Evolutionary conservation across 2,888 invertebrate genomes (phyloP), one percentile per base, ranked within the genome.

Genomic region (Hemithea aestivaria): DNA sequence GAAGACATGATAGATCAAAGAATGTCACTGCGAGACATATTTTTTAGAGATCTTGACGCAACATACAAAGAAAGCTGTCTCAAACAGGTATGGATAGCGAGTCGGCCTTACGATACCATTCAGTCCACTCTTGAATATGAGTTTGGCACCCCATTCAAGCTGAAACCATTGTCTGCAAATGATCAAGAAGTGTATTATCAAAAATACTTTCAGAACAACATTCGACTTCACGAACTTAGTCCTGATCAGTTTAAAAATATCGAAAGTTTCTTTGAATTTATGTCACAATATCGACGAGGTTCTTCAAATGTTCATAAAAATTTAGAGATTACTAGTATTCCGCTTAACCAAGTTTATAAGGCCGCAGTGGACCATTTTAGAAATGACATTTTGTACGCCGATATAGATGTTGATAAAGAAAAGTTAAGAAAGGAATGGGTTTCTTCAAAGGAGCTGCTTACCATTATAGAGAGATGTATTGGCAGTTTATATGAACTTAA

Each of bases 81-180:
- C n/a, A 27, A 9, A 6, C 27, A 34, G 22, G 10, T 34, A 12
- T 27, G 34, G 34, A 34, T 34, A 7, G 10, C 34, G n/a, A 34
- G 34, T 16, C 11, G 34, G 2, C 34, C 27, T 8, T 27, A 34
- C 8, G 27, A 34, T 26, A 3, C 12, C 2, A 34, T 34, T 1
- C 21, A 11, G 7, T 8, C 9, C 10, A 10, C 20, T 0, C 20
- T 34, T 22, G 27, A 27, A 34, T 2, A 22, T 11, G 21, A 27
- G 9, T 34, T 34, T 6, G 21, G 7, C 6, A 2, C 2, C 12
- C 3, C 27, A 2, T 12, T 12, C 26, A 7, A 16, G 6, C 12
- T 34, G 2, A 3, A 22, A 27, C 34, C 27, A 6, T 34, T 26
- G 27, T 9, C 11, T 10, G 7, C 4, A 12, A 1, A 22, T 2